Evolutionary conservation across 2,888 invertebrate species (phyloP).

Genomic region (Dendrolimus houi): DNA sequence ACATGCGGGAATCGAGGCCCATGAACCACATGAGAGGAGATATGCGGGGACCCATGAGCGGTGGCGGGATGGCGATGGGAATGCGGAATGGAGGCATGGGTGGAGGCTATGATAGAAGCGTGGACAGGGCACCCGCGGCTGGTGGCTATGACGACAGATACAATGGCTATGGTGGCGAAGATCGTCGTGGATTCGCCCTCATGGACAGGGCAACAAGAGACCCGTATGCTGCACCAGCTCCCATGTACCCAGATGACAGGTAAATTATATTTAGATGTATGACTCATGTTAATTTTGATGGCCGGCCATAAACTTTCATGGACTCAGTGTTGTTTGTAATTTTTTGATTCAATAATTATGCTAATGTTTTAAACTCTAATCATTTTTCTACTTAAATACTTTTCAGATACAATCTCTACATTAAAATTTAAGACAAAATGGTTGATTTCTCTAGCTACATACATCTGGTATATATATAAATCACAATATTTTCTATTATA

Average conservation of each 20-base stretch:
- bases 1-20: conserved; percentile 43
- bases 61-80: conserved; percentile 47
- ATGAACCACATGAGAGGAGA: conserved; percentile 41
- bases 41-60: conserved; percentile 34
- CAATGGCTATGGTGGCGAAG: conserved; percentile 60
- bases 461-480: too few species aligned
- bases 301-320: too few species aligned
- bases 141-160: conserved; percentile 58
- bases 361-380: background rate
- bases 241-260: conserved; percentile 22
- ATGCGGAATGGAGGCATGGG: conserved; percentile 36
- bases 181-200: conserved; percentile 60
- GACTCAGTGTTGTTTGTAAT: background rate
- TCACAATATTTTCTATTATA: too few species aligned
- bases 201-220: conserved; percentile 47
- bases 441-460: too few species aligned
- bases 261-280: conserved; percentile 10
- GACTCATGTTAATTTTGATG: background rate
- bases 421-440: too few species aligned
- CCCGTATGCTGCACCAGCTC: conserved; percentile 49
- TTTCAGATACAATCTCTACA: too few species aligned
- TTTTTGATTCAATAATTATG: background rate
- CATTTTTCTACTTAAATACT: background rate
- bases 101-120: conserved; percentile 46
- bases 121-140: conserved; percentile 33